These are phyloP conservation scores for Hymenopus coronatus DNA, from an alignment of 2,888 invertebrate species.

Conservation along the genomic window DNA sequence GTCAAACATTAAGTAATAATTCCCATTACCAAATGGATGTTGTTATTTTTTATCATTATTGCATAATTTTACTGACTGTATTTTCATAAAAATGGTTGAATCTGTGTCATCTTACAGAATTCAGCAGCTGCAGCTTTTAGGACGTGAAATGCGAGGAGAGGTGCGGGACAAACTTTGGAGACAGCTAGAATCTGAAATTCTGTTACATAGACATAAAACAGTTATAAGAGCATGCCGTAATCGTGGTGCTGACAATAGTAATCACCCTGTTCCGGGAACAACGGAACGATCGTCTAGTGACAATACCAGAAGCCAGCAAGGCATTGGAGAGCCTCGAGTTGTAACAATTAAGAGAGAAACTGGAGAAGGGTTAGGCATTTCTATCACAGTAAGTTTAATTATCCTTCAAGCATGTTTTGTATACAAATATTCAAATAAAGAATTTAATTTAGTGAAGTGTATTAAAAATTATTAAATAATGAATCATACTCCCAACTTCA, in stretches of 20 bases:
- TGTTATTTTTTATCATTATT: too few relatives aligned
- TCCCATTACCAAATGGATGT: too few relatives aligned
- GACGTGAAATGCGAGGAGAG: conserved; percentile 74
- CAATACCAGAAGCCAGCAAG: conserved; percentile 29
- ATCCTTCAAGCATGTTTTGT: conserved; percentile 7
- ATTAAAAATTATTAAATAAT: background rate
- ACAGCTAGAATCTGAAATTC: conserved; percentile 81
- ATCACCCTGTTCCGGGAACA: conserved; percentile 37
- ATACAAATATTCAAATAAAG: background rate
- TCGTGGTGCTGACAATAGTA: background rate
- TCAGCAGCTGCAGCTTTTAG: conserved; percentile 80
- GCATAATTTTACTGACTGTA: too few relatives aligned
- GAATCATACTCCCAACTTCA: too few relatives aligned
- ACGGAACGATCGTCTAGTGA: conserved; percentile 40
- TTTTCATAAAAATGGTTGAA: too few relatives aligned
- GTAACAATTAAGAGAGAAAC: conserved; percentile 68
- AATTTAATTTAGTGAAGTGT: background rate
- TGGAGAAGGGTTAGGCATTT: conserved; percentile 81
- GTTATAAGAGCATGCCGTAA: conserved; percentile 58
- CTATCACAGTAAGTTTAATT: conserved; percentile 66
- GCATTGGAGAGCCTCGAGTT: conserved; percentile 56
- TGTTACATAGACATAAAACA: conserved; percentile 81
- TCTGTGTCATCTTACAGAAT: conserved; percentile 53
- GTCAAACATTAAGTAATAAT: too few relatives aligned
- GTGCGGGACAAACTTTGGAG: conserved; percentile 77